phyloP scores from a whole-genome alignment of 2,113 vertebrate species.

The Amphilophus citrinellus region DNA sequence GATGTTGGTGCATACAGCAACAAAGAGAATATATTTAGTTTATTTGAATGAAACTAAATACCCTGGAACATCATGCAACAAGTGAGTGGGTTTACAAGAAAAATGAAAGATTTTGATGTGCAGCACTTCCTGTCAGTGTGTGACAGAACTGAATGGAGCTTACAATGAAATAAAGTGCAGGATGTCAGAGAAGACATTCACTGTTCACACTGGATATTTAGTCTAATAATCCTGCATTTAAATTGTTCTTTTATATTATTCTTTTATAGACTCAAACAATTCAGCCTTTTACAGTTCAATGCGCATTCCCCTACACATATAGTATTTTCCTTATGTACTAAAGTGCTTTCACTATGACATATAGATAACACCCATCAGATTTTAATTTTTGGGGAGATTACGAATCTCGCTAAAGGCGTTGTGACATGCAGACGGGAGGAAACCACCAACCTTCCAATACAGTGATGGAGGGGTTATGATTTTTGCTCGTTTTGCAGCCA shows the following conservation, averaged over 20 bases:
- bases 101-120: neutral
- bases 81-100: neutral
- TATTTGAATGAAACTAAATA: neutral
- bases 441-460: neutral
- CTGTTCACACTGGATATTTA: neutral
- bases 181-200: neutral
- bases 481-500: too few relatives aligned
- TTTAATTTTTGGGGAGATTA: neutral
- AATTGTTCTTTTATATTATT: neutral
- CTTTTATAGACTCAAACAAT: neutral
- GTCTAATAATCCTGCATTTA: neutral
- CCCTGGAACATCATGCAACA: neutral
- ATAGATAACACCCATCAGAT: neutral
- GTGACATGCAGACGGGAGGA: neutral
- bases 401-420: neutral
- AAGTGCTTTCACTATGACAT: neutral
- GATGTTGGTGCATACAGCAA: neutral
- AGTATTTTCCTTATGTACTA: accelerated
- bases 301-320: accelerated
- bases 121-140: neutral
- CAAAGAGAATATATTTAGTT: neutral
- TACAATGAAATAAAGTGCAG: neutral
- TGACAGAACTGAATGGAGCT: neutral
- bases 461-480: too few relatives aligned
- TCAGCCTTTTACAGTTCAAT: neutral